Evolutionary conservation across 2,797 vertebrate genomes (phyloP), one percentile per base, ranked within the genome.

Genomic region (Limosa lapponica): DNA sequence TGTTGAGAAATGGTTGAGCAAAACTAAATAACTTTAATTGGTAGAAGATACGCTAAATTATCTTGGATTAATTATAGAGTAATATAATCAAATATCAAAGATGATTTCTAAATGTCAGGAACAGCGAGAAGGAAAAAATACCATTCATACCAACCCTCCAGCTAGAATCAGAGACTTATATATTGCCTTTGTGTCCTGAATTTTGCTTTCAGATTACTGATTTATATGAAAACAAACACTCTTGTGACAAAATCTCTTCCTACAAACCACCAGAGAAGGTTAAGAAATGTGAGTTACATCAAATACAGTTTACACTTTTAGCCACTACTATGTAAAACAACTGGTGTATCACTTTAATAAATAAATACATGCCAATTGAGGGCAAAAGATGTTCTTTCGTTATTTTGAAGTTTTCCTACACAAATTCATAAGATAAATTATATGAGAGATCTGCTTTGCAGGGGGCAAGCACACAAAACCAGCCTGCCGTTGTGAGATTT

Each of bases 1-100:
- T 66, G 15, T 77, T 82, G 69, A 94, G 61, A 94, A 95, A 91
- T 43, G 15, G 44, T 54, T 65, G 44, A 94, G 71, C 44, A 91
- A 90, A 90, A 46, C 4, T 55, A 94, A 93, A 54, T 80, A 67
- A 52, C 34, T 84, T 89, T 51, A 91, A 91, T 12, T 66, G 70
- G 43, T 37, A 84, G 28, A 75, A 86, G 17, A 67, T 79, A 20
- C 72, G 64, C 67, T 89, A 64, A 84, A 82, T 93, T 82, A 81
- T 82, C 73, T 41, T 69, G 44, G 44, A 85, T 89, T 92, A 78
- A 87, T 62, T 93, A 87, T 27, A 70, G n/a, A 64, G 48, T 80
- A 94, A 92, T 74, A 67, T 34, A 71, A 82, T 46, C 36, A 73
- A 88, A 62, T 74, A 92, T 57, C 62, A 73, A 93, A 93, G 17